Evolutionary conservation across 1,140 invertebrate species (phyloP), one percentile per base, ranked within the genome.

Genomic region (Drosophila novamexicana): DNA sequence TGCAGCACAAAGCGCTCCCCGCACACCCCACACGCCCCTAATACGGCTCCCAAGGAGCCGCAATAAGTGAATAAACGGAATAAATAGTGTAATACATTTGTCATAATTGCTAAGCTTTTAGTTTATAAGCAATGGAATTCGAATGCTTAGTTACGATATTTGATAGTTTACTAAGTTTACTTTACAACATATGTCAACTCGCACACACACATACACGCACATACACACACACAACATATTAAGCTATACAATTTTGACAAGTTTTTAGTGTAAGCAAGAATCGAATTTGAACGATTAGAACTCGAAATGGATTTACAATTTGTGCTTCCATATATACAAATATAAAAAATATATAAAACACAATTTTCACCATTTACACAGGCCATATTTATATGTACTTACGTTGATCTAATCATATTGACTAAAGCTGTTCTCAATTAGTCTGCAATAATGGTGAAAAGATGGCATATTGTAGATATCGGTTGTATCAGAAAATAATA

Each of bases 31-130:
- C 52, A 57, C 10, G 52, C 7, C 45, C 63, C 64, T 62, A 65
- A 66, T 88, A 89, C 84, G 54, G 84, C 84, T 88, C 84, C 84
- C 84, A 88, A 88, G 84, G 84, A 88, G 84, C 77, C 88, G 82
- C 75, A 86, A 77, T 86, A 85, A 86, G 67, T 77, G 59, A 85
- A 70, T 74, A 50, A 74, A 78, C 67, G 75, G 53, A 86, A 75
- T 73, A 63, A 62, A 39, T 84, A 86, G 83, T 73, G 62, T 86
- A 88, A 82, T 74, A 86, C 70, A 50, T 86, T 79, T 82, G 82
- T 86, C 82, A 86, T 86, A 86, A 74, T 56, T 79, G 49, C 76
- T 86, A 88, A 86, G 82, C 72, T 64, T 29, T 42, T 71, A 79
- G 67, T 37, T 64, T 54, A 36, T 79, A 77, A 62, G 49, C 10